Percentiles rank a stretch among this genome's conserved stretches.
Evolutionary conservation across 37 sponge, comb jelly and placozoan genomes (phyloP).

Genomic region (Oopsacas minuta): DNA sequence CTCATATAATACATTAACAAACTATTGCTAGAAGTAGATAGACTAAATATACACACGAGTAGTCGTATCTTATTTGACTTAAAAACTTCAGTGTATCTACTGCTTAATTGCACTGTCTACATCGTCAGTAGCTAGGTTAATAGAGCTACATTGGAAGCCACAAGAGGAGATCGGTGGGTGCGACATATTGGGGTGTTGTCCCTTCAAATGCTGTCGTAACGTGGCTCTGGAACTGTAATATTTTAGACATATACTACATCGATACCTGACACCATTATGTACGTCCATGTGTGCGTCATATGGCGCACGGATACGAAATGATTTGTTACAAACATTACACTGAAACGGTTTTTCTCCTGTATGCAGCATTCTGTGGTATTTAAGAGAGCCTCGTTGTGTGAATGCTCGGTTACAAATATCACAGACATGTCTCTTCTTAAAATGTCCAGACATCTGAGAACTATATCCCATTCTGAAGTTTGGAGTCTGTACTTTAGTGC

Average conservation of each 20-base stretch:
- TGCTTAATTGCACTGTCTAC: not conserved
- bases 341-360: not conserved
- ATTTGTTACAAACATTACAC: not conserved
- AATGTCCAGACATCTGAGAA: not conserved
- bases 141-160: not conserved
- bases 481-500: not conserved
- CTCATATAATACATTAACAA: constrained; percentile 17
- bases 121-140: not conserved
- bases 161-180: constrained; percentile 2
- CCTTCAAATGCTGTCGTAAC: not conserved
- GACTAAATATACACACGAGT: not conserved
- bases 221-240: constrained; percentile 5
- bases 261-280: not conserved
- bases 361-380: constrained; percentile 2
- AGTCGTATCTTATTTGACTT: not conserved
- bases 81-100: not conserved
- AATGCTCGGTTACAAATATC: constrained; percentile 12
- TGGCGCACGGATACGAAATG: not conserved
- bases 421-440: constrained; percentile 6
- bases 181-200: constrained; percentile 10
- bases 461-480: not conserved
- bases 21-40: not conserved
- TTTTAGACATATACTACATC: not conserved
- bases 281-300: constrained; percentile 5
- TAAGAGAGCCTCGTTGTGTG: constrained; percentile 8